Conservation (phyloP, 2,113 vertebrate species). For the Cyphomyrus plagiostoma region DNA sequence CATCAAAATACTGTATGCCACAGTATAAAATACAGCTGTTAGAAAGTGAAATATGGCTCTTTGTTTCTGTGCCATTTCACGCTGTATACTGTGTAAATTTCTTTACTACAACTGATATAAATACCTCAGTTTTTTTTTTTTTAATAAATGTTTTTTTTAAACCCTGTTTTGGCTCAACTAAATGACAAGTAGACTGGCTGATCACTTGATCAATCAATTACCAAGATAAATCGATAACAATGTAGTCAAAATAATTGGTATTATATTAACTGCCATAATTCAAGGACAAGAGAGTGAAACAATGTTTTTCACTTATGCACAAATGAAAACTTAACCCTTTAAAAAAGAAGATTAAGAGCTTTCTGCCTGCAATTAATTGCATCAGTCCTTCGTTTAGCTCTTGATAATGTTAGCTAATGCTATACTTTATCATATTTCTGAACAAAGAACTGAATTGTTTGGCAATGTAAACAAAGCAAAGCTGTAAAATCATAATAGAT, state of each 20-base stretch:
- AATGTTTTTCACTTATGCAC: not conserved
- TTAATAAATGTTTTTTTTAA: not conserved
- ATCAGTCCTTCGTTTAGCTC: not conserved
- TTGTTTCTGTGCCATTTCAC: not conserved
- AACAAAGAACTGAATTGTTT: not conserved
- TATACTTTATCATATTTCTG: not conserved
- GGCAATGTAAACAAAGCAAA: not conserved
- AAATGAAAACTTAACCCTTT: not conserved
- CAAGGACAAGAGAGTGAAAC: not conserved
- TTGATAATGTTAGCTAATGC: not conserved
- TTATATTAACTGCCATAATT: not conserved
- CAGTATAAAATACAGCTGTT: not conserved
- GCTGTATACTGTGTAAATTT: not conserved
- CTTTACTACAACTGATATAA: not conserved
- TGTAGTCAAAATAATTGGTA: not conserved
- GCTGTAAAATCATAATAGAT: not conserved
- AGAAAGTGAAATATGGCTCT: not conserved
- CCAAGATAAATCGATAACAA: not conserved
- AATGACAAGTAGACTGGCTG: not conserved
- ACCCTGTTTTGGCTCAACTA: not conserved
- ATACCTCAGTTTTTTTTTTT: not conserved
- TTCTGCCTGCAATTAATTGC: not conserved
- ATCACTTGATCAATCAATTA: not conserved
- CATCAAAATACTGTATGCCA: not conserved
- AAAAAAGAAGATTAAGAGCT: not conserved